phyloP scores from a whole-genome alignment of 2,797 vertebrate genomes.

The Phoebastria nigripes region DNA sequence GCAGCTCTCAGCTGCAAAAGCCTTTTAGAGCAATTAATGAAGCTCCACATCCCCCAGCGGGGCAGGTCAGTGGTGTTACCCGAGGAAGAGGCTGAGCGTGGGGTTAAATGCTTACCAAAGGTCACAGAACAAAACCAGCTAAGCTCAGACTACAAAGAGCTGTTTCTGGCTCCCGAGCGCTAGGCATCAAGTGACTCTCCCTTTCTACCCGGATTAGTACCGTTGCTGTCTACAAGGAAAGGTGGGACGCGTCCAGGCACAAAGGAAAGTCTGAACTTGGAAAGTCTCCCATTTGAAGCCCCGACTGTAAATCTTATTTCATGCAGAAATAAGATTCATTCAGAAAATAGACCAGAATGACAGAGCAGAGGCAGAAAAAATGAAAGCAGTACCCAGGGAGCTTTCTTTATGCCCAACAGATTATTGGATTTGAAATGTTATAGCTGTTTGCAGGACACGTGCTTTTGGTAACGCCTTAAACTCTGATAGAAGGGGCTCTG shows the following conservation, averaged over 20 bases:
- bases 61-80: not conserved
- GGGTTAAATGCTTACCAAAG: not conserved
- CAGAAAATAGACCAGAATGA: not conserved
- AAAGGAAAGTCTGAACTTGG: not conserved
- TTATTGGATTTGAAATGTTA: not conserved
- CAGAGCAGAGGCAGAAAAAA: not conserved
- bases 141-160: not conserved
- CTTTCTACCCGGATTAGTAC: not conserved
- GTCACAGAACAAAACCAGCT: not conserved
- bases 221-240: not conserved
- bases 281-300: not conserved
- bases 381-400: not conserved
- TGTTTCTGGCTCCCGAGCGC: not conserved
- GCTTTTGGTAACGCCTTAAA: not conserved
- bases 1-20: not conserved
- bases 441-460: accelerated
- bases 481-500: not conserved
- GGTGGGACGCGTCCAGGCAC: not conserved
- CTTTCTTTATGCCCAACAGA: not conserved
- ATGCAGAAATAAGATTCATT: not conserved
- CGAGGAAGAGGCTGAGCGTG: not conserved
- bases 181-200: not conserved
- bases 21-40: not conserved
- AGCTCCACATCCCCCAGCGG: not conserved
- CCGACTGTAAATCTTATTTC: not conserved